A percentile compares a stretch with the other conserved stretches of the same genome.
These are phyloP conservation scores for Lasaia peninsularis DNA, from an alignment of 1,140 invertebrate species.

Conservation along the genomic window DNA sequence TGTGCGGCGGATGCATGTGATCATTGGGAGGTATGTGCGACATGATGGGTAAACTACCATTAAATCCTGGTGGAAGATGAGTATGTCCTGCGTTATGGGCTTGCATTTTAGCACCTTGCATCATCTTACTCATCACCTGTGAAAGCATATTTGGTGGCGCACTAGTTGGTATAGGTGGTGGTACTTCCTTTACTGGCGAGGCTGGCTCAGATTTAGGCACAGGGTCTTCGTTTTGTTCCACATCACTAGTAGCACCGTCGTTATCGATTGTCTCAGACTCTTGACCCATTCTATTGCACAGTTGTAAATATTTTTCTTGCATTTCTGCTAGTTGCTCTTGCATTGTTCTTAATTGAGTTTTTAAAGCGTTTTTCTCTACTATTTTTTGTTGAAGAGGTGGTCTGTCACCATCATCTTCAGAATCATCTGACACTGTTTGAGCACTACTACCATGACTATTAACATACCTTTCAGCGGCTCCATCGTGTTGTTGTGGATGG, in stretches of 20 bases:
- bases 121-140: conserved; percentile 85
- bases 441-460: conserved; percentile 72
- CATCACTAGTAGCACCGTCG: conserved; percentile 84
- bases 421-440: conserved; percentile 81
- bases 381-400: conserved; percentile 88
- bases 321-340: conserved; percentile 93
- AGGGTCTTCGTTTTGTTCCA: conserved; percentile 80
- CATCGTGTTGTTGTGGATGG: conserved; percentile 95
- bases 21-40: conserved; percentile 78
- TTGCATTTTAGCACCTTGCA: conserved; percentile 80
- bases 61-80: conserved; percentile 77
- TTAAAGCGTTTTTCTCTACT: conserved; percentile 89
- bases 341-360: conserved; percentile 90
- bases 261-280: conserved; percentile 85
- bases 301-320: conserved; percentile 92
- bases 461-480: conserved; percentile 81
- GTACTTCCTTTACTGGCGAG: conserved; percentile 77
- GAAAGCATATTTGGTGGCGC: conserved; percentile 80
- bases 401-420: conserved; percentile 86
- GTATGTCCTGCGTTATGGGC: conserved; percentile 71
- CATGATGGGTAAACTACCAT: conserved; percentile 75
- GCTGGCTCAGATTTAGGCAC: conserved; percentile 78
- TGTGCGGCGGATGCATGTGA: conserved; percentile 76
- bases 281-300: conserved; percentile 90
- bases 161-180: conserved; percentile 72